Evolutionary conservation across 2,888 invertebrate species (phyloP), one percentile per base, ranked within the genome.

Genomic region (Octodonta nipae): DNA sequence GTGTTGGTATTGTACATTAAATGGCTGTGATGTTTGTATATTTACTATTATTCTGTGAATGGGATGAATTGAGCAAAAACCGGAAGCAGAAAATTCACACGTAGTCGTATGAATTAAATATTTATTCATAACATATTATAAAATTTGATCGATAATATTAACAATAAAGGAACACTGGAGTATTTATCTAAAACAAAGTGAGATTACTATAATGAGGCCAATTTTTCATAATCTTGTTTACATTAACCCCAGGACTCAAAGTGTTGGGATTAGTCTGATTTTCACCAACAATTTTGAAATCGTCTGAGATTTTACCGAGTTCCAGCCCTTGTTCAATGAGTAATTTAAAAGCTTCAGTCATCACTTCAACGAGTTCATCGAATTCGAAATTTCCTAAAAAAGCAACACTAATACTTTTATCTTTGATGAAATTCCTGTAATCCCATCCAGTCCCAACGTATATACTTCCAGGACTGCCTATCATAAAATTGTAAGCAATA

Each of bases 401-500:
- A 2, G 40, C 44, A 15, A 49, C 36, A 16, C 46, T 46, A 4
- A 45, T 35, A 5, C 34, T 37, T 17, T 43, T 16, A 5, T 40
- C 29, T n/a, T 31, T 29, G 15, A 34, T 26, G n/a, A 32, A 26
- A 1, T 43, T 40, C 76, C 37, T 33, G 2, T 36, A 33, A 10
- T 34, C 35, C 46, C 46, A 49, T 3, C 45, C 47, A 3, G 83
- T 71, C 1, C 79, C 83, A 42, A 68, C 71, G 53, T 82, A 84
- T 0, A 74, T 83, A 0, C 74, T 76, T 0, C 83, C 84, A 50
- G 84, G 83, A 3, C 82, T 84, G 1, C 82, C 85, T 2, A 38
- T 61, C 43, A 71, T 43, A 37, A 67, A 69, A 42, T 58, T 63
- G 42, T 60, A 61, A 5, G 55, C 58, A 33, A 71, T 65, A 47